phyloP scores from a whole-genome alignment of 2,113 vertebrate species.

The Macrotus californicus region DNA sequence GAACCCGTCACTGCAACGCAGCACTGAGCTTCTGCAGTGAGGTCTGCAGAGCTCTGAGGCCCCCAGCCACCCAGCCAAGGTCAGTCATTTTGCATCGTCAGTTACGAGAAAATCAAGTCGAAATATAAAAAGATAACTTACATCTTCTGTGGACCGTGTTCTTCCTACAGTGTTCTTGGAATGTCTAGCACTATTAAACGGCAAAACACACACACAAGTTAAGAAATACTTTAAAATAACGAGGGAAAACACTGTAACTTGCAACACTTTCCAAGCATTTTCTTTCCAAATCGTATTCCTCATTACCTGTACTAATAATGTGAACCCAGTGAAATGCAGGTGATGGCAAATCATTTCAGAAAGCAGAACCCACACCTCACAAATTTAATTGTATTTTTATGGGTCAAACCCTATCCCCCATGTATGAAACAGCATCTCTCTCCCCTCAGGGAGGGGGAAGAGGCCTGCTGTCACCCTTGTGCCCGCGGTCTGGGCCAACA shows the following conservation, averaged over 20 bases:
- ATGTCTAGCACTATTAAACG: background rate
- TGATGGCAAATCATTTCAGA: background rate
- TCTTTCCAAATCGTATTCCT: background rate
- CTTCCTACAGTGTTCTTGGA: slow-evolving; percentile 24
- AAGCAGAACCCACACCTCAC: background rate
- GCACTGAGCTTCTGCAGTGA: background rate
- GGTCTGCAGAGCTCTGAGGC: background rate
- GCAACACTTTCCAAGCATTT: background rate
- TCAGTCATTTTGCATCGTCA: background rate
- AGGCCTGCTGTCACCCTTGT: background rate
- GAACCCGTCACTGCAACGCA: background rate
- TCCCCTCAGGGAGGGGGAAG: background rate
- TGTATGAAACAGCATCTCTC: background rate
- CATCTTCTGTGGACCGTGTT: background rate
- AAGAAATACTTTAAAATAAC: background rate
- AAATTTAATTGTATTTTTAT: background rate
- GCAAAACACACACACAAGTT: background rate
- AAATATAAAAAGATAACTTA: slow-evolving; percentile 51
- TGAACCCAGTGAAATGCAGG: background rate
- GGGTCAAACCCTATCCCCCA: background rate
- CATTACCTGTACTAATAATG: background rate
- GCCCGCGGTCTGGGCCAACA: background rate
- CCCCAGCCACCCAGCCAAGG: too few species aligned
- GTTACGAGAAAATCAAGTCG: background rate
- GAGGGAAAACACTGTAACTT: background rate